Conservation (phyloP, 2,797 vertebrate genomes). For the Sebastes diaconus region DNA sequence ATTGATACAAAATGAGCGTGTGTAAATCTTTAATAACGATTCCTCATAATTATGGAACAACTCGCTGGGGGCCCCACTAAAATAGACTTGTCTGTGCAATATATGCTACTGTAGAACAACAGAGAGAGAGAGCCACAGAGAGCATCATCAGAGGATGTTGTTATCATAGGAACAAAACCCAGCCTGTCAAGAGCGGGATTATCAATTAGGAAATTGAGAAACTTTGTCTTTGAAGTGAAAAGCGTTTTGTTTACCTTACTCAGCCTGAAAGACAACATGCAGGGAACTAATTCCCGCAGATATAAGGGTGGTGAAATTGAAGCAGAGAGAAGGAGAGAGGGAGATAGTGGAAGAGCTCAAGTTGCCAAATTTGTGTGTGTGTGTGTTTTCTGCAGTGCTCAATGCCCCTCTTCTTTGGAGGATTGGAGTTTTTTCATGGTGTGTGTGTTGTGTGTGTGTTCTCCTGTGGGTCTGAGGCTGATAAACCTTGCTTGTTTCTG, state of each 20-base stretch:
- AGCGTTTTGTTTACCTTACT: conserved; percentile 54
- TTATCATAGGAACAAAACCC: conserved; percentile 67
- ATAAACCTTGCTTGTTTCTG: conserved; percentile 74
- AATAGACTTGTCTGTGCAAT: conserved; percentile 32
- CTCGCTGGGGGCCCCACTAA: conserved; percentile 31
- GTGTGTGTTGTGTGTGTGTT: conserved; percentile 13
- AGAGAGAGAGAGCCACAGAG: neutral
- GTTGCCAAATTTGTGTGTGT: conserved; percentile 29
- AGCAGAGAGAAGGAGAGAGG: conserved; percentile 24
- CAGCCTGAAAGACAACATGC: conserved; percentile 33
- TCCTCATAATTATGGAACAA: conserved; percentile 43
- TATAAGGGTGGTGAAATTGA: conserved; percentile 37
- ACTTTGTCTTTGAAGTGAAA: conserved; percentile 70
- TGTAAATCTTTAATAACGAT: conserved; percentile 41
- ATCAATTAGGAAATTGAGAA: conserved; percentile 67
- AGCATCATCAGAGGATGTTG: conserved; percentile 35
- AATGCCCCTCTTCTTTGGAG: conserved; percentile 26
- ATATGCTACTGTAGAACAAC: neutral
- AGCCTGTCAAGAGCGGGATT: conserved; percentile 47
- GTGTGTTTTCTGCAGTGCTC: conserved; percentile 9
- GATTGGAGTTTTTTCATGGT: conserved; percentile 39
- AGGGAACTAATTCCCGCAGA: conserved; percentile 27
- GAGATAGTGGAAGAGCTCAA: conserved; percentile 39
- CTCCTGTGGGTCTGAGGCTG: conserved; percentile 40
- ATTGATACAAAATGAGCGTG: neutral